Conservation (phyloP, 2,113 vertebrate species). For the Dasypus novemcinctus region DNA sequence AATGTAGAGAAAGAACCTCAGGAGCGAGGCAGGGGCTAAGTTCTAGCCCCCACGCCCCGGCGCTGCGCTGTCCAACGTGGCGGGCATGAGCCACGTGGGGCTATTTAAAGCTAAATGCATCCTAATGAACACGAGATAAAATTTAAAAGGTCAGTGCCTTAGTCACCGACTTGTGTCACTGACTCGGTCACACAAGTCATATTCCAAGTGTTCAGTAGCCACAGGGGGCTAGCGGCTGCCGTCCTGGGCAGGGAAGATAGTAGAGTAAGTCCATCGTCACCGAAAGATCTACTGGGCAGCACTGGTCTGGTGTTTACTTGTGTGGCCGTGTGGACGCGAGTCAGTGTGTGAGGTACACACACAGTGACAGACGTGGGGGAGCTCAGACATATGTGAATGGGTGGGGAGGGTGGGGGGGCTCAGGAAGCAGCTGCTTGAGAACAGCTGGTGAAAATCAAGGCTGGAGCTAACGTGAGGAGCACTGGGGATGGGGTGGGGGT, state of each 20-base stretch:
- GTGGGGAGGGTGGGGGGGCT: neutral
- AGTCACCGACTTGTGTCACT: no score
- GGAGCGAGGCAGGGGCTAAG: neutral
- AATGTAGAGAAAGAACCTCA: neutral
- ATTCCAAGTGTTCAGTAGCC: rapidly evolving
- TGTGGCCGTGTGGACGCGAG: no score
- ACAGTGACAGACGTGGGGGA: neutral
- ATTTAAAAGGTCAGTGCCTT: rapidly evolving
- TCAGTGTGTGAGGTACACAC: rapidly evolving
- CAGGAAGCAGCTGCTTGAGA: neutral
- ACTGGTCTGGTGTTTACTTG: neutral
- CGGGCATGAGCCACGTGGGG: rapidly evolving
- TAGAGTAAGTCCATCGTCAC: rapidly evolving
- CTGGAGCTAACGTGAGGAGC: neutral
- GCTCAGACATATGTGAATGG: neutral
- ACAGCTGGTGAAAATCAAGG: neutral
- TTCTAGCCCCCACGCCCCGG: rapidly evolving
- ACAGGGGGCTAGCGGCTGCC: neutral
- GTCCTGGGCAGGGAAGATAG: no score
- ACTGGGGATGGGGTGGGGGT: neutral
- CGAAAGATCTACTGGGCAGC: rapidly evolving
- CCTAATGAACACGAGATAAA: neutral
- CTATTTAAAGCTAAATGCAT: neutral
- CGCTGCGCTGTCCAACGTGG: rapidly evolving
- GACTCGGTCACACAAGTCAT: rapidly evolving